Base-by-base conservation (phyloP, 2,113 vertebrate species). In the Colinus virginianus region DNA sequence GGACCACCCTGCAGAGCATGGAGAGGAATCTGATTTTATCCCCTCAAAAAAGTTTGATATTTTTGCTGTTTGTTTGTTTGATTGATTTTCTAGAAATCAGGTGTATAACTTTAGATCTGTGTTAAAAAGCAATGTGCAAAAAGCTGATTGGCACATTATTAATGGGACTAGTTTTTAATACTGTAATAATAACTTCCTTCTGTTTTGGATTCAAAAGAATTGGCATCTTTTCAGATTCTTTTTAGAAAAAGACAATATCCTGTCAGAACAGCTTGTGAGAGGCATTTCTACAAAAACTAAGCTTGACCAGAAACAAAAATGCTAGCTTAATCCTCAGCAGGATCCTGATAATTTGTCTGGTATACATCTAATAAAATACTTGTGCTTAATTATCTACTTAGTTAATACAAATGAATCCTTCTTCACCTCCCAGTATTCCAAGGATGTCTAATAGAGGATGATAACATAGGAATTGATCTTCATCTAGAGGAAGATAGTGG, bases 301-400 rank as follows among this genome's bases (percentile, higher is more conserved):
- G 13, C 92, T 91, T 63, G 36, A 46, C 67, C 46, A 63, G 58
- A 88, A 88, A 88, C 78, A 45, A 7, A 68, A 79, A 77, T 68
- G n/a, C 13, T 91, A 46, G 8, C 8, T 67, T 77, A 85, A 75
- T 38, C 40, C 59, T 85, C 71, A 64, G 32, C 25, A 87, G 49
- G 38, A 74, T 87, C 45, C 46, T 87, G 67, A 89, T 40, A 56
- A 20, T 74, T 72, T 45, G 17, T 28, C 64, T 74, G 56, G 13
- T 34, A n/a, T 59, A 19, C 10, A 42, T 15, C 4, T 32, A 87
- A 88, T 49, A 4, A 84, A 94, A 72, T 78, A 59, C 19, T 55
- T 72, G 21, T 28, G 55, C 23, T 74, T 59, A 77, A 53, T 92
- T 82, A 63, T 58, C 58, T 74, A 30, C 22, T 84, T 67, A 64